Evolutionary conservation across 2,113 vertebrate genomes (phyloP), one percentile per base, ranked within the genome.

Genomic region (Ranitomeya variabilis): DNA sequence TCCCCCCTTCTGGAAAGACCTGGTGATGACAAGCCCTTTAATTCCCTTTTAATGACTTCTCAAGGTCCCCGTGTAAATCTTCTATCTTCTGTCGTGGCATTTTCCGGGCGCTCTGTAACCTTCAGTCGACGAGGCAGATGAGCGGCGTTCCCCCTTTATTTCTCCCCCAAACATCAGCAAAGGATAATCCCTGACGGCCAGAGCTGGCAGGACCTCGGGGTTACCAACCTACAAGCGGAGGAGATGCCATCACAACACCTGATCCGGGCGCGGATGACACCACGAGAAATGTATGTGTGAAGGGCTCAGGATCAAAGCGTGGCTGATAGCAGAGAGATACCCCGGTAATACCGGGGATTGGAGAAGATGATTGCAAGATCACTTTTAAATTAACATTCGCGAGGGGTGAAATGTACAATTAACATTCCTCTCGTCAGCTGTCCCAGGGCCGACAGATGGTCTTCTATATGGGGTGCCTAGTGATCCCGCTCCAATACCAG

Each of bases 31-130:
- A 96, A 95, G 94, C 92, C 94, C 93, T 94, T 95, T 96, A 96
- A 96, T 94, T 95, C 94, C 94, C 95, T 95, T 96, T 96, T 96
- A 96, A 96, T 95, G 95, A 96, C 94, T 95, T 96, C 96, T 96
- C 94, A 95, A 95, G 94, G 93, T 94, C 93, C 94, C 93, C 95
- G 92, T 94, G 94, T 94, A 96, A 96, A 95, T n/a, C 93, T 95
- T 93, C 91, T n/a, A 94, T 95, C 95, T 95, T 94, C 94, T 95
- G 93, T 93, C 93, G 91, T 91, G 93, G 94, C 93, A 94, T 95
- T 93, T 93, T 92, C 94, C 91, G 31, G 85, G 93, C 94, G 95
- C 74, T 93, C 83, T 59, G 78, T 92, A 93, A 95, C 92, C 85
- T 93, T 91, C 91, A 94, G 93, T 93, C 94, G 93, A 89, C 90